These are phyloP conservation scores for Drosophila pseudoobscura DNA, from an alignment of 1,140 invertebrate species.

Conservation along the genomic window DNA sequence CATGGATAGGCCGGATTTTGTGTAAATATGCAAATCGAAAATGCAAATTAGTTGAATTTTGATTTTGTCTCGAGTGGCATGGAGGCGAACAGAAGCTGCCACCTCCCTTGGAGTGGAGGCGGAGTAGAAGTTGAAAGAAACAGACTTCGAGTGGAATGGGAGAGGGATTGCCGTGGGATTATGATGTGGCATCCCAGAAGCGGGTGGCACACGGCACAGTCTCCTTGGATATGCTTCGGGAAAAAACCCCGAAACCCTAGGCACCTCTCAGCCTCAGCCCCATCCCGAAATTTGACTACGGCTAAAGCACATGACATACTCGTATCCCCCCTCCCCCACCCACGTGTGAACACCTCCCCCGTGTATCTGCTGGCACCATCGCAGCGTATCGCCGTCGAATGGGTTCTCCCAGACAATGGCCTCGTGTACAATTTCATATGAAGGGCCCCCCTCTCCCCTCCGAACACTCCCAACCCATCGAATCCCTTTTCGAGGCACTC, in stretches of 20 bases:
- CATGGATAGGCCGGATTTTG: conserved; percentile 49
- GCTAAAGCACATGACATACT: neutral
- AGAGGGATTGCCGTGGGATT: conserved; percentile 28
- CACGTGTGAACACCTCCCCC: neutral
- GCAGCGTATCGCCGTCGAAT: neutral
- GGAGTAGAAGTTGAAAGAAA: conserved; percentile 25
- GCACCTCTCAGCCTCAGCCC: no score
- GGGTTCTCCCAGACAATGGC: neutral
- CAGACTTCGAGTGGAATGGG: conserved; percentile 4
- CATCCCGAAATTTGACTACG: conserved; percentile 1
- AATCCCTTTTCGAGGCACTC: conserved; percentile 36
- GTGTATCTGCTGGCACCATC: no score
- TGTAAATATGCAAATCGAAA: conserved; percentile 82
- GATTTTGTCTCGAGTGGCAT: conserved; percentile 64
- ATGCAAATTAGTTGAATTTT: conserved; percentile 81
- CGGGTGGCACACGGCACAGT: neutral
- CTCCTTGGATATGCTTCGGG: conserved; percentile 5
- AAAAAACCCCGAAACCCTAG: neutral
- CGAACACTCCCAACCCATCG: conserved; percentile 18
- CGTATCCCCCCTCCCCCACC: no score
- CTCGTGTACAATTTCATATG: conserved; percentile 11
- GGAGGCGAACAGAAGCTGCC: conserved; percentile 17
- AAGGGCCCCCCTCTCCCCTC: conserved; percentile 8
- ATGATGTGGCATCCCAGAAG: conserved; percentile 13
- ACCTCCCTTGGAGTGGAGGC: conserved; percentile 28